A percentile compares a stretch with the other conserved stretches of the same genome.
Conservation (phyloP, 2,113 vertebrate species). For the Strix aluco region DNA sequence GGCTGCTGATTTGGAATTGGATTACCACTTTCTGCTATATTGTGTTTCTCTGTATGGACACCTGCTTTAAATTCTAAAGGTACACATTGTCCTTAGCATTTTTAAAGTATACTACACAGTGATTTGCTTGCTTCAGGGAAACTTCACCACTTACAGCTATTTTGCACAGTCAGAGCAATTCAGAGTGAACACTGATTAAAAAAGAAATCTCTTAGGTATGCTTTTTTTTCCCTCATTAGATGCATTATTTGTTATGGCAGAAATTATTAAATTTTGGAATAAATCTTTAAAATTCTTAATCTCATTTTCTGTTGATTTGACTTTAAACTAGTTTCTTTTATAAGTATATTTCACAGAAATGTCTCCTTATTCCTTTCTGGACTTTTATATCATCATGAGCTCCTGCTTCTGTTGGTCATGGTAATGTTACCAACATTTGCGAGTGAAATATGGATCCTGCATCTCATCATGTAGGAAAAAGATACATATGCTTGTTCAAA, state of each 20-base stretch:
- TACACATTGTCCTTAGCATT: conserved; percentile 1
- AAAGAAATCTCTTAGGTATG: neutral
- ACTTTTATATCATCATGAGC: neutral
- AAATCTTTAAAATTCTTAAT: neutral
- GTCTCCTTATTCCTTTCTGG: neutral
- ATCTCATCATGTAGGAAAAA: neutral
- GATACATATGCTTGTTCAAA: neutral
- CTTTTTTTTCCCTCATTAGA: neutral
- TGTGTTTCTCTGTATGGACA: neutral
- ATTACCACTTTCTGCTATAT: neutral
- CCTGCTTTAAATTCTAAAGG: conserved; percentile 26
- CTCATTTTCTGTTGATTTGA: neutral
- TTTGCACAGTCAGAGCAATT: conserved; percentile 39
- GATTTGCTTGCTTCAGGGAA: conserved; percentile 35
- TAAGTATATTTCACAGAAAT: neutral
- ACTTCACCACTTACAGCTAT: neutral
- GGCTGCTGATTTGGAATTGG: neutral
- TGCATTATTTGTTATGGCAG: conserved; percentile 6
- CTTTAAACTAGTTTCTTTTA: neutral
- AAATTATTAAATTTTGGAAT: neutral
- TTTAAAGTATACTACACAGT: neutral
- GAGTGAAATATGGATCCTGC: neutral
- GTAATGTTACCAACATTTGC: neutral
- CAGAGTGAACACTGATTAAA: neutral
- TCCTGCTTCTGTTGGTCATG: neutral